Percentiles rank a stretch among this genome's conserved stretches.
Conservation (phyloP, 2,113 vertebrate species). For the Acrocephalus arundinaceus region DNA sequence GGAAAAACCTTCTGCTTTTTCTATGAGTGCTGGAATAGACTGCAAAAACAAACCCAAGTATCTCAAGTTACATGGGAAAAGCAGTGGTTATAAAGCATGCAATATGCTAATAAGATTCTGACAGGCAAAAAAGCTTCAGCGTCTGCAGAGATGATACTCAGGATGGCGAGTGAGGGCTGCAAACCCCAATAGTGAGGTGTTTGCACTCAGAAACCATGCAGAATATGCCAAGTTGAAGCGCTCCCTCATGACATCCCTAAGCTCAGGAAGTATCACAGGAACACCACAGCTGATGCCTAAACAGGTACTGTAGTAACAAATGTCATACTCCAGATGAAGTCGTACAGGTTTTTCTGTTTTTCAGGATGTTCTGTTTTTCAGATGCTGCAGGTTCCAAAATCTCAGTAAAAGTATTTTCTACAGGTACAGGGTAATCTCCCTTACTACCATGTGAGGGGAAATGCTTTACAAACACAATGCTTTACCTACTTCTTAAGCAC, state of each 20-base stretch:
- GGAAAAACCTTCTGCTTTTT: constrained; percentile 84
- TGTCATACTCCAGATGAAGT: background rate
- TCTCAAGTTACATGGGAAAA: background rate
- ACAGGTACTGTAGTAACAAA: background rate
- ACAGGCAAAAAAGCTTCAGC: background rate
- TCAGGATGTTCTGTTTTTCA: background rate
- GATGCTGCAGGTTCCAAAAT: background rate
- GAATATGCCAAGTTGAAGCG: background rate
- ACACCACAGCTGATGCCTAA: background rate
- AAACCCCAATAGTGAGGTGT: background rate
- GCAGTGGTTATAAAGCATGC: background rate
- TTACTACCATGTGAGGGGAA: background rate
- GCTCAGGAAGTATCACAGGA: background rate
- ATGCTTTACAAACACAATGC: background rate
- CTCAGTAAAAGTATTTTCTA: background rate
- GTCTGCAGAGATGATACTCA: background rate
- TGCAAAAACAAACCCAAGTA: constrained; percentile 55
- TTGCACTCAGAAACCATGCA: background rate
- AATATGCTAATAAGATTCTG: background rate
- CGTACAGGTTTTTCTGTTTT: no score
- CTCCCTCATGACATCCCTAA: background rate
- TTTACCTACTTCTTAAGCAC: background rate
- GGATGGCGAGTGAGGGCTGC: background rate
- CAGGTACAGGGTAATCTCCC: background rate
- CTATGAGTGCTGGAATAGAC: constrained; percentile 80